phyloP scores from a whole-genome alignment of 2,113 vertebrate genomes.

The Odontesthes bonariensis region DNA sequence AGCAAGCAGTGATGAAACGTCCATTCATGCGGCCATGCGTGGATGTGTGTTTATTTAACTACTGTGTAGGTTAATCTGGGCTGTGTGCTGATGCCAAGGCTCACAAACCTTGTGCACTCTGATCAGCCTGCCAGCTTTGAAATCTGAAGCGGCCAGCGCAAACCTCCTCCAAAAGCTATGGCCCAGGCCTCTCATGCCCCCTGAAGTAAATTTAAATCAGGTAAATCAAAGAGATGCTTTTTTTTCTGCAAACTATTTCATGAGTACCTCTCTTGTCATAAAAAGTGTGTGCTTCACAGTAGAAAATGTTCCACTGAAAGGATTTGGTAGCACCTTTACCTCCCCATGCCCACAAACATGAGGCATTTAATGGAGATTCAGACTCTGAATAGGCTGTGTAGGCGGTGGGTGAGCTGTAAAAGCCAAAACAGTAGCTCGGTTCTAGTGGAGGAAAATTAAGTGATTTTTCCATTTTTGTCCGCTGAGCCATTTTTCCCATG shows the following conservation, averaged over 20 bases:
- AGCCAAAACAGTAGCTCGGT: slow-evolving; percentile 75
- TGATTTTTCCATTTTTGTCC: slow-evolving; percentile 64
- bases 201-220: slow-evolving; percentile 31
- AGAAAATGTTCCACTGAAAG: slow-evolving; percentile 42
- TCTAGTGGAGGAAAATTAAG: slow-evolving; percentile 54
- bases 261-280: slow-evolving; percentile 53
- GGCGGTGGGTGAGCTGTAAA: slow-evolving; percentile 33
- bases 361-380: slow-evolving; percentile 49
- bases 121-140: slow-evolving; percentile 72
- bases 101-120: slow-evolving; percentile 69
- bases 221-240: slow-evolving; percentile 41
- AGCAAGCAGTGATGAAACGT: slow-evolving; percentile 62
- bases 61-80: slow-evolving; percentile 73
- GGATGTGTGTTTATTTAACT: slow-evolving; percentile 76
- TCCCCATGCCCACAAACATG: slow-evolving; percentile 44
- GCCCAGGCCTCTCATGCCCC: slow-evolving; percentile 18
- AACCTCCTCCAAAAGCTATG: slow-evolving; percentile 36
- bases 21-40: slow-evolving; percentile 73
- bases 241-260: slow-evolving; percentile 28
- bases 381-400: slow-evolving; percentile 28
- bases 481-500: slow-evolving; percentile 51
- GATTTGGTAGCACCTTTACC: slow-evolving; percentile 52
- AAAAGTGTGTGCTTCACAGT: slow-evolving; percentile 14
- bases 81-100: slow-evolving; percentile 67
- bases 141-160: slow-evolving; percentile 61